Evolutionary conservation across 2,113 vertebrate species (phyloP).

Genomic region (Corythoichthys intestinalis): DNA sequence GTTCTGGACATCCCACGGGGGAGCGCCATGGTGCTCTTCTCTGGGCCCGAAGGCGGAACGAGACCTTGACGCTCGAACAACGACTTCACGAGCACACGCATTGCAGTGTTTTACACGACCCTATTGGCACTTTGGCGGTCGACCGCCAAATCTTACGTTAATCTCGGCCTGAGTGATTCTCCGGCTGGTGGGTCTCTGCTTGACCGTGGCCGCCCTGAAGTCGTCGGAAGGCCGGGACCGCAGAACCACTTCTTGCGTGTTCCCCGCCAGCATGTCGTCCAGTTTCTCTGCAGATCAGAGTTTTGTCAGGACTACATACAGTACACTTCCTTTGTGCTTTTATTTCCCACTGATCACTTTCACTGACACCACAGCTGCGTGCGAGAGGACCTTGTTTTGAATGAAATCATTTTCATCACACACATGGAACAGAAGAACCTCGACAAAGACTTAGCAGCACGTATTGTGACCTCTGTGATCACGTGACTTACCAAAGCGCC

Average conservation of each 20-base stretch:
- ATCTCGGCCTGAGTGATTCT: constrained; percentile 93
- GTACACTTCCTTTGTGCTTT: too few species aligned
- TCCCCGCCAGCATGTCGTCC: constrained; percentile 87
- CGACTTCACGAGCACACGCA: constrained; percentile 68
- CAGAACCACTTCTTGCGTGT: constrained; percentile 80
- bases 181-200: constrained; percentile 88
- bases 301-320: background rate
- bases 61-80: constrained; percentile 92
- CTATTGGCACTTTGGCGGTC: background rate
- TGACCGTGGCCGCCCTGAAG: constrained; percentile 90
- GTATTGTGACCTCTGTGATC: background rate
- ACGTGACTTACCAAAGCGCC: constrained; percentile 89
- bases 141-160: constrained; percentile 69
- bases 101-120: background rate
- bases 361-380: too few species aligned
- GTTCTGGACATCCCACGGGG: constrained; percentile 91
- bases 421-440: background rate
- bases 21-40: constrained; percentile 85
- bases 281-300: constrained; percentile 81
- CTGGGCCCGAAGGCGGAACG: constrained; percentile 72
- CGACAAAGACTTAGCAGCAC: background rate
- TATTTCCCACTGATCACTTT: too few species aligned
- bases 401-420: background rate
- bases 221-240: constrained; percentile 82
- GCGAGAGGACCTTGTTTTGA: too few species aligned